These are phyloP conservation scores for Malaclemys terrapin DNA, from an alignment of 2,113 vertebrate genomes.

Conservation along the genomic window DNA sequence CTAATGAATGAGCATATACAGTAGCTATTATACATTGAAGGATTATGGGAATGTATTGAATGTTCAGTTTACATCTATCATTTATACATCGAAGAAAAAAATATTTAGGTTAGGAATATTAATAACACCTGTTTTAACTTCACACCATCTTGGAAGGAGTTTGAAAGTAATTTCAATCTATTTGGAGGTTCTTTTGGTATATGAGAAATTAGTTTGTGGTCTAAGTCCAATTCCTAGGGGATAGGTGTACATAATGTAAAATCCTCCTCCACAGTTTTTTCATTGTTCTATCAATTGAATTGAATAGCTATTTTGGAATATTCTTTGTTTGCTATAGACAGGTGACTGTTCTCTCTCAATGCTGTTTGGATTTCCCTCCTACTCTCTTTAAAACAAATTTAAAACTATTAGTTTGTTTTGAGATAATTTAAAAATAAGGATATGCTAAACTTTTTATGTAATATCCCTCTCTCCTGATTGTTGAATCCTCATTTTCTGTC, in stretches of 20 bases:
- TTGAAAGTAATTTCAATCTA: neutral
- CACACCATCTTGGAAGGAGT: neutral
- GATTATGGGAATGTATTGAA: conserved; percentile 1
- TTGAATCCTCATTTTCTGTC: conserved; percentile 4
- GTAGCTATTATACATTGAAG: neutral
- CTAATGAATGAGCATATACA: no score
- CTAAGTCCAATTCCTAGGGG: neutral
- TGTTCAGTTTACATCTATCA: neutral
- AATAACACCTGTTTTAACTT: conserved; percentile 6
- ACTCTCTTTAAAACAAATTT: neutral
- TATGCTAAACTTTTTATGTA: conserved; percentile 11
- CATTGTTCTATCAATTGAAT: neutral
- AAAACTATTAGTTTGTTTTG: neutral
- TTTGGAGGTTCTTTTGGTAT: neutral
- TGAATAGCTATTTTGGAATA: neutral
- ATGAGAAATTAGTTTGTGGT: neutral
- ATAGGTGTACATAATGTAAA: neutral
- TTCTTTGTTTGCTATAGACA: neutral
- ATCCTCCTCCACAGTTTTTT: neutral
- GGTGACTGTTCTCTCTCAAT: neutral
- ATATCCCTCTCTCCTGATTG: conserved; percentile 15
- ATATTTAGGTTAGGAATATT: neutral
- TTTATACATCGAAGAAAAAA: neutral
- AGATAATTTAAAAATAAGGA: neutral
- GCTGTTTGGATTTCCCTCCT: neutral